Conservation (phyloP, 2,888 invertebrate genomes). For the Morpho achilles region DNA sequence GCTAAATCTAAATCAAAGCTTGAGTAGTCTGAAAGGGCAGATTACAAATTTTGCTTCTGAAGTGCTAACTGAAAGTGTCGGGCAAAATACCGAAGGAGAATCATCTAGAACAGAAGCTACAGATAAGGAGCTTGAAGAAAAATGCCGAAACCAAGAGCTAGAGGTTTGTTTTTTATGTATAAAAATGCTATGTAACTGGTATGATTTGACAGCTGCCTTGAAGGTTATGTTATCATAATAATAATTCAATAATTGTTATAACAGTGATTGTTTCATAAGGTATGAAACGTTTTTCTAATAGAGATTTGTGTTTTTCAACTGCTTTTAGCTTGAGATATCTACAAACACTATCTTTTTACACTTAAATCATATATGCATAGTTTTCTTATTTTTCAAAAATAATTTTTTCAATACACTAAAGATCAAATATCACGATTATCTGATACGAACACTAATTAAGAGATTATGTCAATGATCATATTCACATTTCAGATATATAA, state of each 20-base stretch:
- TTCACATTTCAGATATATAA: too few relatives aligned
- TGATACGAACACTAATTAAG: too few relatives aligned
- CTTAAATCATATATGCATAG: too few relatives aligned
- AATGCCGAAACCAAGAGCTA: constrained; percentile 78
- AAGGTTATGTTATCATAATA: constrained; percentile 66
- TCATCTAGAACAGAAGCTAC: constrained; percentile 38
- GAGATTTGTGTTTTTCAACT: too few relatives aligned
- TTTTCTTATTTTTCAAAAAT: too few relatives aligned
- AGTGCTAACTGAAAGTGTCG: constrained; percentile 87
- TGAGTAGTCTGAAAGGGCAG: constrained; percentile 89
- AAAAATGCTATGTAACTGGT: neutral
- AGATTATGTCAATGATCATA: too few relatives aligned
- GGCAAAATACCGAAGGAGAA: constrained; percentile 58
- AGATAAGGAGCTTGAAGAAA: constrained; percentile 74
- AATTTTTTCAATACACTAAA: too few relatives aligned
- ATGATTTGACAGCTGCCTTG: constrained; percentile 29
- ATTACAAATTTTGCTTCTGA: constrained; percentile 93
- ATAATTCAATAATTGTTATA: neutral
- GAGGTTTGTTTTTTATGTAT: constrained; percentile 65
- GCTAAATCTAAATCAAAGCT: constrained; percentile 83
- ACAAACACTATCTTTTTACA: too few relatives aligned
- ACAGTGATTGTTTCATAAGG: neutral
- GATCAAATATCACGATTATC: too few relatives aligned
- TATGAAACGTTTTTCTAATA: too few relatives aligned
- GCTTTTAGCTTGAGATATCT: too few relatives aligned